Conservation (phyloP, 1,140 invertebrate genomes). For the Drosophila chauvacae region DNA sequence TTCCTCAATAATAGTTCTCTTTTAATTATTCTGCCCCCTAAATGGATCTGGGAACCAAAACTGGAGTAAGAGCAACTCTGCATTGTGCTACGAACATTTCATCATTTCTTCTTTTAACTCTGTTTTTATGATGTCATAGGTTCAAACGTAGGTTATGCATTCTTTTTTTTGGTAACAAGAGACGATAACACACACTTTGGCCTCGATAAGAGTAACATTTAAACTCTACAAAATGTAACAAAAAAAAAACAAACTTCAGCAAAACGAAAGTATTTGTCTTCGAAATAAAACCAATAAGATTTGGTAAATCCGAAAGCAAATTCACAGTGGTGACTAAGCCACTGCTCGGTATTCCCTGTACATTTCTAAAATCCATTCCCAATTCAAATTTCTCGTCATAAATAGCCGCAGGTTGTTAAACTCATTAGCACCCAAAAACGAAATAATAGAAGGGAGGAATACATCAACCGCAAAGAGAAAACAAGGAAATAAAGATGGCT, state of each 20-base stretch:
- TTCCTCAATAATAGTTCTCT: constrained; percentile 32
- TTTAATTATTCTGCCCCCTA: constrained; percentile 37
- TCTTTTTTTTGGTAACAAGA: constrained; percentile 3
- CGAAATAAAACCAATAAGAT: constrained; percentile 16
- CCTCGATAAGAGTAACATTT: constrained; percentile 15
- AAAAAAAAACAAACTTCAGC: not conserved
- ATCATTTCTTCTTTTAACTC: constrained; percentile 20
- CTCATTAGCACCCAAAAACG: constrained; percentile 50
- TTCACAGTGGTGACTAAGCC: constrained; percentile 28
- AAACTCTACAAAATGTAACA: not conserved
- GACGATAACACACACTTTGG: constrained; percentile 18
- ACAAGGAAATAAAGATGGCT: not conserved
- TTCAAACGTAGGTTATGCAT: constrained; percentile 9
- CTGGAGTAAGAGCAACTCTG: constrained; percentile 13
- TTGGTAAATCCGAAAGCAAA: not conserved
- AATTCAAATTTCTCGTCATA: constrained; percentile 43
- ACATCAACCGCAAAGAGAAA: constrained; percentile 42
- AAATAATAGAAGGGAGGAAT: constrained; percentile 21
- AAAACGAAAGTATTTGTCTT: not conserved
- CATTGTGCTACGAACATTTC: constrained; percentile 15
- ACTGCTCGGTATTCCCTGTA: constrained; percentile 28
- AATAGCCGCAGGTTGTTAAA: constrained; percentile 66
- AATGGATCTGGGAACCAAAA: constrained; percentile 25
- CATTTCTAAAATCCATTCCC: constrained; percentile 25
- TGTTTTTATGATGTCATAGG: constrained; percentile 32